Evolutionary conservation across 2,797 vertebrate species (phyloP).

Genomic region (Darevskia mixta): DNA sequence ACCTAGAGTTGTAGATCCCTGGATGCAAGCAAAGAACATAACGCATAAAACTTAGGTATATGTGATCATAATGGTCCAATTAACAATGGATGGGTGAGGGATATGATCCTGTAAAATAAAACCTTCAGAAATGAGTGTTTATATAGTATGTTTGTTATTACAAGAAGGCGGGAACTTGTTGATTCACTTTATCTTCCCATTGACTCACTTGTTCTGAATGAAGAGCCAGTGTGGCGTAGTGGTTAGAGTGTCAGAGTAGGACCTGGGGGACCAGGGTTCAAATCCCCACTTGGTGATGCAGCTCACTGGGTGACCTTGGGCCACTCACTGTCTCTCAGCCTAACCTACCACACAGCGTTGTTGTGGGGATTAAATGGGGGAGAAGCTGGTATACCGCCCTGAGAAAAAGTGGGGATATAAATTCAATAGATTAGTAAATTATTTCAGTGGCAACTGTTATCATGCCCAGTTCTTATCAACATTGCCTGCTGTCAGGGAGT

Average conservation of each 20-base stretch:
- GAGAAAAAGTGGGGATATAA: too few relatives aligned
- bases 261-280: too few relatives aligned
- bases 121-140: background rate
- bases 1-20: slow-evolving; percentile 33
- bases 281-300: too few relatives aligned
- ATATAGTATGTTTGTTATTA: background rate
- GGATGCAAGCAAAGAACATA: background rate
- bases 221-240: too few relatives aligned
- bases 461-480: background rate
- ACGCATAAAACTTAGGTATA: background rate
- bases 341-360: too few relatives aligned
- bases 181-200: background rate
- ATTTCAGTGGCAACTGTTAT: background rate
- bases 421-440: too few relatives aligned
- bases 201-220: background rate
- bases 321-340: too few relatives aligned
- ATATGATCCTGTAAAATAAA: background rate
- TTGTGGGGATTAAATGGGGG: too few relatives aligned
- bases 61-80: slow-evolving; percentile 6
- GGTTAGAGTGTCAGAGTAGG: too few relatives aligned
- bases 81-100: background rate
- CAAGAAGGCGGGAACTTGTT: background rate
- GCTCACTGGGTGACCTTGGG: too few relatives aligned
- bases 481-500: background rate
- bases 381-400: too few relatives aligned